Conservation (phyloP, 2,797 vertebrate genomes). For the Diglossa cyanea region DNA sequence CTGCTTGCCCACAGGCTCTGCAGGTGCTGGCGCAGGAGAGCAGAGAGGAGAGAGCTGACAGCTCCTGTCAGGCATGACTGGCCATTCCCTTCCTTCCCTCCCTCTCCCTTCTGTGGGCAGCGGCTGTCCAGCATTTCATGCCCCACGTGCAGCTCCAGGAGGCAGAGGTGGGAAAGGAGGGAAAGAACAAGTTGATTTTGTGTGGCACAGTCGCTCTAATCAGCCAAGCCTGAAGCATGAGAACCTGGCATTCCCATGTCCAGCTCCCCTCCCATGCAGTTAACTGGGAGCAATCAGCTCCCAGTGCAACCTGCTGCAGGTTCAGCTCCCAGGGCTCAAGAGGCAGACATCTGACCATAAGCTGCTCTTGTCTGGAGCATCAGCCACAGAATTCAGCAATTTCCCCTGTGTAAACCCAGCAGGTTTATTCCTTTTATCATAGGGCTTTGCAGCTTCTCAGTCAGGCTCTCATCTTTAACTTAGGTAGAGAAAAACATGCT, state of each 20-base stretch:
- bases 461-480: neutral
- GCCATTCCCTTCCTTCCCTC: neutral
- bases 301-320: neutral
- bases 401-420: neutral
- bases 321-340: neutral
- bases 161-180: neutral
- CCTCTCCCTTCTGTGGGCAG: neutral
- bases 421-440: neutral
- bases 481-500: neutral
- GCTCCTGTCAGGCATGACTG: neutral
- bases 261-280: neutral
- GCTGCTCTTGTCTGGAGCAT: neutral
- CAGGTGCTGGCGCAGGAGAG: neutral
- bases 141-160: rapidly evolving
- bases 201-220: neutral
- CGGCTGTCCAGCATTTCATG: rapidly evolving
- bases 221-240: neutral
- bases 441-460: neutral
- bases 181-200: neutral
- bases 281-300: neutral
- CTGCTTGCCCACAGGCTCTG: neutral
- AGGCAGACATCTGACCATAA: neutral
- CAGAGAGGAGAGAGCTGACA: rapidly evolving
- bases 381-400: neutral
- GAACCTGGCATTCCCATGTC: neutral